Conservation (phyloP, 2,888 invertebrate species). For the Sceliomorpha sp. region DNA sequence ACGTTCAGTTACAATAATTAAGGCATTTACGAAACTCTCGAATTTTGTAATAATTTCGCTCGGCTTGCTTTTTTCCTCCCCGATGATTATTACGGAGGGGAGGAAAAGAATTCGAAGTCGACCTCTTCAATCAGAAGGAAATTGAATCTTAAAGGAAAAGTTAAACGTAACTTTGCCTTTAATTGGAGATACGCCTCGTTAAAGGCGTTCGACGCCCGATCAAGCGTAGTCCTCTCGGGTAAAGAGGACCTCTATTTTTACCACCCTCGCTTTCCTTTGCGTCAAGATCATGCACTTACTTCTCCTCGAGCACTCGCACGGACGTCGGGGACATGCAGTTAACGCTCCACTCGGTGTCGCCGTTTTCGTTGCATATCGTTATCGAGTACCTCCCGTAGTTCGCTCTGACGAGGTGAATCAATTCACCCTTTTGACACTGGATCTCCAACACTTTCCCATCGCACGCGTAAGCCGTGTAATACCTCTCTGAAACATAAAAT, state of each 20-base stretch:
- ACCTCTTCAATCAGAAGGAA: constrained; percentile 48
- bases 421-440: constrained; percentile 92
- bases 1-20: constrained; percentile 35
- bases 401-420: constrained; percentile 94
- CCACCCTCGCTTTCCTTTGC: no score
- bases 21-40: constrained; percentile 33
- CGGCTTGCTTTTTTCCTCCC: constrained; percentile 14
- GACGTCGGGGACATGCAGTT: constrained; percentile 97
- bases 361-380: constrained; percentile 97
- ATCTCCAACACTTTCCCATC: constrained; percentile 95
- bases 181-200: constrained; percentile 45
- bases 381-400: constrained; percentile 97
- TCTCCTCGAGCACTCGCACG: constrained; percentile 92
- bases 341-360: constrained; percentile 97
- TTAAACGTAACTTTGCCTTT: constrained; percentile 37
- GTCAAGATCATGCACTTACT: constrained; percentile 82
- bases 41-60: constrained; percentile 29
- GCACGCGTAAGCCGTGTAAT: constrained; percentile 96
- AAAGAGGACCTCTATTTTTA: constrained; percentile 26
- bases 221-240: constrained; percentile 18
- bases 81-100: constrained; percentile 34
- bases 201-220: constrained; percentile 34
- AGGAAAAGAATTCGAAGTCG: constrained; percentile 40
- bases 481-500: constrained; percentile 86
- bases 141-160: constrained; percentile 40